phyloP scores from a whole-genome alignment of 2,113 vertebrate genomes.

The Numenius arquata region DNA sequence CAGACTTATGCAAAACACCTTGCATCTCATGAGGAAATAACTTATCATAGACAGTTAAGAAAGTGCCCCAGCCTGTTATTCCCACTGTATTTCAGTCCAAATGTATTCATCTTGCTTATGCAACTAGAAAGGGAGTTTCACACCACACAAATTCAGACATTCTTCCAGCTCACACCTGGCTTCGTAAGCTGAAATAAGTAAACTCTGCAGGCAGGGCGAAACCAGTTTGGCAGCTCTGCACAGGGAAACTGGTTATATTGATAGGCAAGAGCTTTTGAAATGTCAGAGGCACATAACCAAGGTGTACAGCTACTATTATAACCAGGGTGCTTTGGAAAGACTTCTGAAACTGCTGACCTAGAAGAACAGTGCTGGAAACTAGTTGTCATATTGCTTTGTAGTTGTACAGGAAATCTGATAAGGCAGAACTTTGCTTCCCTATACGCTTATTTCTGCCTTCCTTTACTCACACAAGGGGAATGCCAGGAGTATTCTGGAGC shows the following conservation, averaged over 20 bases:
- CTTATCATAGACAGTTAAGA: neutral
- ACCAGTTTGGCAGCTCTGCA: neutral
- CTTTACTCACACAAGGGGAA: neutral
- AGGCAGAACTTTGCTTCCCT: neutral
- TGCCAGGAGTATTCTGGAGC: neutral
- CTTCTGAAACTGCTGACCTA: neutral
- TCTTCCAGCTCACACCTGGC: neutral
- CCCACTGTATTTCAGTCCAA: neutral
- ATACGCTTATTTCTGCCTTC: neutral
- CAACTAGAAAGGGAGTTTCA: neutral
- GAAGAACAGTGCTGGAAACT: neutral
- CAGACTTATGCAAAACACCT: neutral
- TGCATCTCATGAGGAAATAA: neutral
- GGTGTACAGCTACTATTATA: neutral
- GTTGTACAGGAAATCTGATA: neutral
- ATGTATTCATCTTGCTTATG: neutral
- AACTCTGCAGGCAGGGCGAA: neutral
- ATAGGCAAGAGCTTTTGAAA: neutral
- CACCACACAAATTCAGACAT: neutral
- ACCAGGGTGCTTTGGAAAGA: neutral
- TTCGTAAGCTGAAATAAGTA: neutral
- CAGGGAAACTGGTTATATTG: neutral
- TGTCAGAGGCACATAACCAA: neutral
- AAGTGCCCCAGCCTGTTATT: neutral
- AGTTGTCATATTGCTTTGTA: neutral